Conservation (phyloP, 2,888 invertebrate species). For the Oeneis ivallda region DNA sequence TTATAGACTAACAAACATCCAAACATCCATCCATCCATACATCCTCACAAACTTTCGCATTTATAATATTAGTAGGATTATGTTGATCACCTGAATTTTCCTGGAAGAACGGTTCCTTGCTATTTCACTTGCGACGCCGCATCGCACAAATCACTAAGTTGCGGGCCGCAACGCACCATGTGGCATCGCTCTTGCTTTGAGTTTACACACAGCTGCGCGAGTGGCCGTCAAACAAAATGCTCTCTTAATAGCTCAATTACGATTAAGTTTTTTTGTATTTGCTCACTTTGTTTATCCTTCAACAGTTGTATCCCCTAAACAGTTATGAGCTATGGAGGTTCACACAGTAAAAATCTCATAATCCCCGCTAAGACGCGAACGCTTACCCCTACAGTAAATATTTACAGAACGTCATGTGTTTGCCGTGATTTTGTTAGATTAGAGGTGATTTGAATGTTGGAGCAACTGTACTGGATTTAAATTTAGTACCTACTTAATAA, state of each 20-base stretch:
- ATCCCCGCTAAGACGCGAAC: constrained; percentile 50
- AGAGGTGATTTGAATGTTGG: constrained; percentile 36
- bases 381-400: constrained; percentile 64
- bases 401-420: constrained; percentile 65
- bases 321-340: constrained; percentile 53
- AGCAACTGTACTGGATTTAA: constrained; percentile 27
- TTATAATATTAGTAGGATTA: too few species aligned
- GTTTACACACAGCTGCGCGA: constrained; percentile 5
- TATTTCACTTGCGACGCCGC: too few species aligned
- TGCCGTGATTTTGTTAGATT: constrained; percentile 46
- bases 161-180: too few species aligned
- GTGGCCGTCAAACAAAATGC: constrained; percentile 15
- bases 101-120: too few species aligned
- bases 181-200: too few species aligned
- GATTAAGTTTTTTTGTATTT: constrained; percentile 27
- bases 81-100: too few species aligned
- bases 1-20: too few species aligned
- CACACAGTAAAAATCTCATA: constrained; percentile 71
- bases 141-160: too few species aligned
- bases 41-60: too few species aligned
- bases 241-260: constrained; percentile 27
- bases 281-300: constrained; percentile 31
- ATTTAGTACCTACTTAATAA: constrained; percentile 24
- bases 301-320: constrained; percentile 35
- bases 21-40: too few species aligned